Percentiles rank a stretch among this genome's conserved stretches.
Evolutionary conservation across 1,140 invertebrate genomes (phyloP).

Genomic region (Pomacea maculata): DNA sequence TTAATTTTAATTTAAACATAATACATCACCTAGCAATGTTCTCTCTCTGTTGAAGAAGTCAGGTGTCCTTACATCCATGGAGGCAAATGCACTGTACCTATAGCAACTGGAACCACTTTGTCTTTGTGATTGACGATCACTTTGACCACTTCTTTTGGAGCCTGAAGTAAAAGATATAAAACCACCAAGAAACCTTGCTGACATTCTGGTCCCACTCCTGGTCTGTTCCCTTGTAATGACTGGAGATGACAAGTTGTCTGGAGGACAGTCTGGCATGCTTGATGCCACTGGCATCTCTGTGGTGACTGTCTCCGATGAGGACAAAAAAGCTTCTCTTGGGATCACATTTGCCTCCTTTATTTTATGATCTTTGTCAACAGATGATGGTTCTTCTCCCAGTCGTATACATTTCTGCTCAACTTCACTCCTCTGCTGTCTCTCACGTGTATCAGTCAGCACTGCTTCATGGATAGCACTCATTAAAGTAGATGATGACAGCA

Average conservation of each 20-base stretch:
- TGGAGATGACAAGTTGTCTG: neutral
- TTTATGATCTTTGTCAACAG: too few relatives aligned
- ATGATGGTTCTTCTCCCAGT: too few relatives aligned
- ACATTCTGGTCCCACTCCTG: conserved; percentile 10
- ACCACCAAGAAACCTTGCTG: conserved; percentile 28
- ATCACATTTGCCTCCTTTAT: too few relatives aligned
- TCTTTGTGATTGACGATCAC: neutral
- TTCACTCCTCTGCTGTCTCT: conserved; percentile 10
- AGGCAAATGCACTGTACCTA: conserved; percentile 30
- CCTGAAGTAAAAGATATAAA: conserved; percentile 14
- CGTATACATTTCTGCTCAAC: neutral
- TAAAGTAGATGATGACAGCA: conserved; percentile 16
- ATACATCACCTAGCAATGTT: conserved; percentile 10
- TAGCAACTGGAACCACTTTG: conserved; percentile 24
- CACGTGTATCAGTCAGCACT: neutral
- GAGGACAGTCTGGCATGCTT: too few relatives aligned
- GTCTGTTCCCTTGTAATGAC: conserved; percentile 10
- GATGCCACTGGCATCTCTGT: too few relatives aligned
- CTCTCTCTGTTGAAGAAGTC: conserved; percentile 36
- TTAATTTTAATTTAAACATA: too few relatives aligned
- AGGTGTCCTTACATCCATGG: conserved; percentile 36
- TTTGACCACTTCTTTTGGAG: conserved; percentile 7
- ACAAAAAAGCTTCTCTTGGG: too few relatives aligned
- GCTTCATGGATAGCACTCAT: conserved; percentile 1
- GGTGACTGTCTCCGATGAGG: too few relatives aligned